Evolutionary conservation across 37 sponge, comb jelly and placozoan genomes (phyloP), one percentile per base, ranked within the genome.

Genomic region (Cladorhizidae sp.): DNA sequence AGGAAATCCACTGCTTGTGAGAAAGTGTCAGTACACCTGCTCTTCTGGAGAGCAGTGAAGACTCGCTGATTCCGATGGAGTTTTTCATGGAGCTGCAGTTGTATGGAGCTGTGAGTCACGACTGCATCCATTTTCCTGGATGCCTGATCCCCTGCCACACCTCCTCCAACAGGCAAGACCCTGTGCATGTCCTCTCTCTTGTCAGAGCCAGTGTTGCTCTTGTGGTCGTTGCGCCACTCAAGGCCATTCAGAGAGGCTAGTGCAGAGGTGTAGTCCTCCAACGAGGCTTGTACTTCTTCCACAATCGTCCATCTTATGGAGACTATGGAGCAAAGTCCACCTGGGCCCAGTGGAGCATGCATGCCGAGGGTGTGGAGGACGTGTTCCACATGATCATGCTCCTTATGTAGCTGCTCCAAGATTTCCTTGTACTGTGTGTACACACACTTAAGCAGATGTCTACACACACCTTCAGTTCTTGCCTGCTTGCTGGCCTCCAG

Each of bases 371-470:
- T 65, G 67, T 87, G 80, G 39, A 92, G 57, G 23, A 88, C 81
- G 3, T 40, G 42, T 65, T 80, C 73, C 0, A 80, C 70, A 22
- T 57, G 73, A 3, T 87, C 88, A 51, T 84, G 72, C 39, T 79
- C 76, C 9, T 74, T 75, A 49, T 41, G 64, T 1, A 84, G 68
- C 9, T 54, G 81, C 75, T 83, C 75, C 68, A 87, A 54, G 45
- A 92, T 81, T 43, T 80, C 85, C 15, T 74, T 79, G 76, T 92
- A 84, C 43, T 83, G 88, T 85, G 87, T 84, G 81, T 92, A 92
- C 20, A 92, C 88, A 52, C 86, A 75, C 78, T 87, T 87, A 17
- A 92, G 77, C 0, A 92, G 77, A 40, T 81, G 33, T 31, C 67
- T 79, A 58, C 88, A 87, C 40, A 79, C 67, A 7, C 25, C 36